Percentiles rank a stretch among this genome's conserved stretches.
These are phyloP conservation scores for Hirtodrosophila confusa DNA, from an alignment of 2,888 invertebrate species.

Conservation along the genomic window DNA sequence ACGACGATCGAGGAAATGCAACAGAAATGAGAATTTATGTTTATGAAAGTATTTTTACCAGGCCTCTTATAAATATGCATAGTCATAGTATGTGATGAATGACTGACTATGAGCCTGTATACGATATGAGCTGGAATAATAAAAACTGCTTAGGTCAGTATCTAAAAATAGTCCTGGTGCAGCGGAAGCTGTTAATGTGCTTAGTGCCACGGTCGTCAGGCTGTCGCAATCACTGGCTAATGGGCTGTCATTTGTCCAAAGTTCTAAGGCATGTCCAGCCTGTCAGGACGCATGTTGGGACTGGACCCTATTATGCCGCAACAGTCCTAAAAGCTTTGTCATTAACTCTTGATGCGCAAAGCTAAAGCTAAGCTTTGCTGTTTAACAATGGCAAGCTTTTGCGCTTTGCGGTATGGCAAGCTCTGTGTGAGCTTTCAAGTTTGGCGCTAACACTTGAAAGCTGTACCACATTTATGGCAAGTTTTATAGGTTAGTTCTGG, in stretches of 20 bases:
- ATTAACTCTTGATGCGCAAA: conserved; percentile 16
- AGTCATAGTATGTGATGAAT: conserved; percentile 50
- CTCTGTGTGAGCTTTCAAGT: conserved; percentile 21
- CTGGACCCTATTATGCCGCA: conserved; percentile 55
- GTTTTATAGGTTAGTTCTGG: not conserved
- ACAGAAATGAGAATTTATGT: conserved; percentile 78
- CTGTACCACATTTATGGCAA: conserved; percentile 45
- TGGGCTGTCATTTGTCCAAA: conserved; percentile 68
- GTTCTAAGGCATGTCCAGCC: conserved; percentile 21
- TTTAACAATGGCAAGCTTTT: conserved; percentile 4
- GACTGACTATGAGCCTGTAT: not conserved
- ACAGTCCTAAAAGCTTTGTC: conserved; percentile 37
- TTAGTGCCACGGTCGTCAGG: conserved; percentile 64
- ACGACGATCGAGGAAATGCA: conserved; percentile 72
- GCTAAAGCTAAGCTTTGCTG: conserved; percentile 20
- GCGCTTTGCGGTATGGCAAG: not conserved
- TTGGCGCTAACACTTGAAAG: conserved; percentile 24
- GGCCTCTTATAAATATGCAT: conserved; percentile 49
- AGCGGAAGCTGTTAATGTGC: conserved; percentile 74
- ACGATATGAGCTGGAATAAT: conserved; percentile 24
- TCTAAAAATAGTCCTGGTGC: conserved; percentile 63
- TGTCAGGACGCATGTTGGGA: conserved; percentile 19
- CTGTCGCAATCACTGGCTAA: conserved; percentile 71
- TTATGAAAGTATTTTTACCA: conserved; percentile 64
- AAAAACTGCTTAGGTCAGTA: conserved; percentile 56